A percentile compares a stretch with the other conserved stretches of the same genome.
Conservation (phyloP, 2,797 vertebrate genomes). For the Coregonus suidteri region DNA sequence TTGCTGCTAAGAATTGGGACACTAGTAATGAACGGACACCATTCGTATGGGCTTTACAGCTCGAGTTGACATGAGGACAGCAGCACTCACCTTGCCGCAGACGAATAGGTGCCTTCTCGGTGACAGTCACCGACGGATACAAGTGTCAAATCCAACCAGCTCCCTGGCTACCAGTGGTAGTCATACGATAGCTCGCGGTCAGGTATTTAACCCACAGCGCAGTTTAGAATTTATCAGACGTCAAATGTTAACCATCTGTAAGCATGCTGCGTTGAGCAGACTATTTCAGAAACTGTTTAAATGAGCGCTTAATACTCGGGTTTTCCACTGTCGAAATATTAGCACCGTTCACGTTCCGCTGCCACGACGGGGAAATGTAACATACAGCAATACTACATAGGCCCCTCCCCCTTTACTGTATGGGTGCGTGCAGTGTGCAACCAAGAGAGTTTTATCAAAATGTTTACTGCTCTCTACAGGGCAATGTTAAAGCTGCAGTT, state of each 20-base stretch:
- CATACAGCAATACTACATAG: background rate
- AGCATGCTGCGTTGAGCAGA: background rate
- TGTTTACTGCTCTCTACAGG: background rate
- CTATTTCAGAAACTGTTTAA: background rate
- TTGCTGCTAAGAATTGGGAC: background rate
- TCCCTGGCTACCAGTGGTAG: background rate
- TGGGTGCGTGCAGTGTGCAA: background rate
- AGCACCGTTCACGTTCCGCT: background rate
- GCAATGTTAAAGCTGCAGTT: background rate
- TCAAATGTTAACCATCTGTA: background rate
- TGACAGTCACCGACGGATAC: background rate
- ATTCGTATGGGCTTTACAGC: background rate
- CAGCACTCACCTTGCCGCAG: conserved; percentile 48
- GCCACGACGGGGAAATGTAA: background rate
- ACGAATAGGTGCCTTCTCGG: conserved; percentile 3
- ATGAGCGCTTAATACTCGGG: background rate
- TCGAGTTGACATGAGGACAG: conserved; percentile 67
- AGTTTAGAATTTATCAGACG: background rate
- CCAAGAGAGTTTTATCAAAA: background rate
- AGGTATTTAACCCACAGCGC: background rate
- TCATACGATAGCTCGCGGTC: background rate
- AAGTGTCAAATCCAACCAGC: background rate
- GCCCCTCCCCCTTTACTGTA: background rate
- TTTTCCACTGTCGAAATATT: background rate
- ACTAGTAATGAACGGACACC: background rate